Conservation (phyloP, 2,113 vertebrate species). For the Engystomops pustulosus region DNA sequence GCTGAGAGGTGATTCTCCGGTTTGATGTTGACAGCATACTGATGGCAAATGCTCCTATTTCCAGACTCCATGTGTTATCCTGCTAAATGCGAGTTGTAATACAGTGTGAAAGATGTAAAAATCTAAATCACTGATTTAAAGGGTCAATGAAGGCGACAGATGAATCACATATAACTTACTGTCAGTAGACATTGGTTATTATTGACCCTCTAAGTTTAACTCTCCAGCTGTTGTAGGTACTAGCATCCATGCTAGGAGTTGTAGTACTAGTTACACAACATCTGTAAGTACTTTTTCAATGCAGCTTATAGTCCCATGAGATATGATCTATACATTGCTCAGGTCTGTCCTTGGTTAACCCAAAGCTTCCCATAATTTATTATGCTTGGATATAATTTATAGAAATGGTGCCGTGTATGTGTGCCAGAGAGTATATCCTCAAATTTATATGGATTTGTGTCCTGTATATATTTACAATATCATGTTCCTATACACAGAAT, state of each 20-base stretch:
- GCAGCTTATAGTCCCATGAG: background rate
- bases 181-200: background rate
- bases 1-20: constrained; percentile 41
- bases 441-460: background rate
- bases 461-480: background rate
- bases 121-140: background rate
- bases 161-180: background rate
- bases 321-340: background rate
- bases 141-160: background rate
- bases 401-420: background rate
- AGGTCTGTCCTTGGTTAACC: constrained; percentile 30
- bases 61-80: constrained; percentile 42
- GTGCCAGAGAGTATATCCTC: background rate
- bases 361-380: background rate
- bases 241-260: background rate
- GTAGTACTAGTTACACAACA: background rate
- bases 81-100: constrained; percentile 30
- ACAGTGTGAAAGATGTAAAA: constrained; percentile 6
- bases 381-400: background rate
- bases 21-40: constrained; percentile 38
- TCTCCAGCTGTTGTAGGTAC: background rate
- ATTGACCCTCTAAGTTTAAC: too few species aligned
- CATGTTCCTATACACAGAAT: background rate
- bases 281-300: background rate
- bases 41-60: constrained; percentile 51